Conservation (phyloP, 2,797 vertebrate genomes). For the Hoplostethus atlanticus region DNA sequence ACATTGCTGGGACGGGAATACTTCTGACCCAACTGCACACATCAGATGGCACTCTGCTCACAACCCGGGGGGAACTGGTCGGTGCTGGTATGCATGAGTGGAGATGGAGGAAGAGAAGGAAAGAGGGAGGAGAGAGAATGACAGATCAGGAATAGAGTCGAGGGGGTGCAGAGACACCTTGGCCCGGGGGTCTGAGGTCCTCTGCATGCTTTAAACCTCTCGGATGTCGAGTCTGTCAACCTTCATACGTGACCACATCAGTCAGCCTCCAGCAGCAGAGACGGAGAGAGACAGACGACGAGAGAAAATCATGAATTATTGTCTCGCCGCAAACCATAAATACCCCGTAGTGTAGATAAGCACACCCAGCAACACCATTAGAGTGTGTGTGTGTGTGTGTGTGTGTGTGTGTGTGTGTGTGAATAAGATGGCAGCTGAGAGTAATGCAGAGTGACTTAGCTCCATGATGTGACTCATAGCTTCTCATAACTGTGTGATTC, state of each 20-base stretch:
- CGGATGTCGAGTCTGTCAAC: not conserved
- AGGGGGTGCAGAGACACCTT: conserved; percentile 26
- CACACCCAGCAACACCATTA: not conserved
- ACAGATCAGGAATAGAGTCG: not conserved
- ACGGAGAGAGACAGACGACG: not conserved
- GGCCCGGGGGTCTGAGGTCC: conserved; percentile 43
- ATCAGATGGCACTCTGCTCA: conserved; percentile 2
- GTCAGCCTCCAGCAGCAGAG: not conserved
- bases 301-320: not conserved
- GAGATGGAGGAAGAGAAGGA: not conserved
- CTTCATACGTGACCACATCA: conserved; percentile 14
- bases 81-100: not conserved
- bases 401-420: conserved; percentile 5
- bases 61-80: not conserved
- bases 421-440: not conserved
- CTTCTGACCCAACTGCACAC: conserved; percentile 16
- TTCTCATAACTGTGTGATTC: not conserved
- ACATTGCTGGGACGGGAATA: conserved; percentile 15
- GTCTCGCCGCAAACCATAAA: not conserved
- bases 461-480: not conserved
- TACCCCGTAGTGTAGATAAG: not conserved
- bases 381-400: not conserved
- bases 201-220: conserved; percentile 35
- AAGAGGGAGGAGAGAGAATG: not conserved
- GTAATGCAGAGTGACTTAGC: not conserved